These are phyloP conservation scores for Notarius lentiginosus DNA, from an alignment of 2,113 vertebrate genomes.

Conservation along the genomic window DNA sequence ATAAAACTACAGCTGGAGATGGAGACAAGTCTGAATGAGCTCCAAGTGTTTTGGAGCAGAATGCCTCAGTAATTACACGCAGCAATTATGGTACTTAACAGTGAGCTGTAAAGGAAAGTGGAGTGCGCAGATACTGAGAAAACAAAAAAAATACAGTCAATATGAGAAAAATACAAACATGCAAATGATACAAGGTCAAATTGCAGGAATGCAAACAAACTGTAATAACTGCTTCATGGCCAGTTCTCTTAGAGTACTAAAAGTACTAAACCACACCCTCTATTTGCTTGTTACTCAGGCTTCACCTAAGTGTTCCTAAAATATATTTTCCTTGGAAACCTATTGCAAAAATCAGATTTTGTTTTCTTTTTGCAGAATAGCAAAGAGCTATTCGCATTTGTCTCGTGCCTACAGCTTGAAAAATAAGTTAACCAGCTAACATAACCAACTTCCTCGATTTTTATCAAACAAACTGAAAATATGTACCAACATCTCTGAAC, in stretches of 20 bases:
- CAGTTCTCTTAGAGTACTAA: not conserved
- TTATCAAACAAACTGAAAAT: not conserved
- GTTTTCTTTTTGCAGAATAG: not conserved
- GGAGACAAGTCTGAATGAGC: constrained; percentile 10
- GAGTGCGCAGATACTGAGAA: not conserved
- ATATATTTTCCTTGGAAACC: not conserved
- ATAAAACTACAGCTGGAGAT: constrained; percentile 45
- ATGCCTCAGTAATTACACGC: constrained; percentile 40
- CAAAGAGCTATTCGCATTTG: not conserved
- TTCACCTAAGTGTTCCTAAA: not conserved
- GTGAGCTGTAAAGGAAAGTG: constrained; percentile 29
- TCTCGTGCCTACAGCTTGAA: not conserved
- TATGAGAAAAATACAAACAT: not conserved
- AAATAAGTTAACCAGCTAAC: not conserved
- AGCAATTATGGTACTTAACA: constrained; percentile 43
- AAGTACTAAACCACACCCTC: not conserved
- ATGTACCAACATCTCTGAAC: not conserved
- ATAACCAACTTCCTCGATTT: not conserved
- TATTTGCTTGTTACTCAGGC: not conserved
- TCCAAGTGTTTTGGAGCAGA: constrained; percentile 35
- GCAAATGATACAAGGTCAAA: not conserved
- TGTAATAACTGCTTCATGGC: no score
- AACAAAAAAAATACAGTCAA: constrained; percentile 1
- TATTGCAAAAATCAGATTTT: no score
- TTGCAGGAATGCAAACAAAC: not conserved